Evolutionary conservation across 2,888 invertebrate species (phyloP), one percentile per base, ranked within the genome.

Genomic region (Calameuta idolon): DNA sequence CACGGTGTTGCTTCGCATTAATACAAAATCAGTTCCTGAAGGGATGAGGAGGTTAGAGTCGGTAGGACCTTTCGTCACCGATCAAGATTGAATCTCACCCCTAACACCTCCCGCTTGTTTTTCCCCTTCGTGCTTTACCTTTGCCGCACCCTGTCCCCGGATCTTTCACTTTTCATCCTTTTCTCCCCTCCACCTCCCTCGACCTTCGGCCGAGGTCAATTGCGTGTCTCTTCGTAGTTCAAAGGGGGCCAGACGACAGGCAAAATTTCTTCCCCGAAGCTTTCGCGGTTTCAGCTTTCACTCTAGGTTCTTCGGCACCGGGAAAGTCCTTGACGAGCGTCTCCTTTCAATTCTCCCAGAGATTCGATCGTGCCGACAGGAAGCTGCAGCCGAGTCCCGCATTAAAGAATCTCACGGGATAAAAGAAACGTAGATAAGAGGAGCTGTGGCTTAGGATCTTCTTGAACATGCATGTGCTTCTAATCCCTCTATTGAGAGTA

Each of bases 1-100:
- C 88, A 88, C 88, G 88, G 86, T 89, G 88, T 85, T 89, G 88
- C 84, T 80, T 82, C 85, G 86, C 85, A 89, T 89, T 89, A 87
- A 88, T 86, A 83, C 86, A 80, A 81, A 82, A 82, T 77, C 79
- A 76, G 55, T 76, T 33, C 75, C 69, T 69, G 76, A 37, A 35
- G 34, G n/a, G 55, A 12, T 73, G 68, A 69, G 11, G 37, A 33
- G 69, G 73, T 40, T 34, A 37, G 15, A 34, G 35, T 12, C 69
- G 76, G 68, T 77, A 76, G 79, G 73, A 81, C 81, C 78, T 81
- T 83, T 82, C 83, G 78, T 79, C 83, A 79, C 82, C 79, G 73
- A 78, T 79, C 79, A 75, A 82, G 81, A 83, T 83, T 83, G 79
- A 83, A 68, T 71, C 78, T 68, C 40, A 76, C 76, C 73, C 71